Evolutionary conservation across 2,888 invertebrate genomes (phyloP), one percentile per base, ranked within the genome.

Genomic region (Scelioninae gen. 1): DNA sequence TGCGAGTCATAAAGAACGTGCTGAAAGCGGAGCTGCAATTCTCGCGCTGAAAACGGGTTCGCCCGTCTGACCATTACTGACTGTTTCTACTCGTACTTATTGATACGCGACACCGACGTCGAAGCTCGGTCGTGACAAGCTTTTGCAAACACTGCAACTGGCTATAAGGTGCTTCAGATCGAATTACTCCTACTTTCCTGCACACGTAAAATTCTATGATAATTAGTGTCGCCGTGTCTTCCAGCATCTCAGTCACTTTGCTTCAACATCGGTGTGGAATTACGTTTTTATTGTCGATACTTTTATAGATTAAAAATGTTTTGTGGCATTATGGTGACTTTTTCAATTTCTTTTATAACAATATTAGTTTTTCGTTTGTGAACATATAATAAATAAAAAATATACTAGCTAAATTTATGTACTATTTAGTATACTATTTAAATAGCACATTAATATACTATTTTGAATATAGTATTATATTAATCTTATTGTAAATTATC

Each of bases 1-100:
- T 84, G 85, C 82, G 66, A 72, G 84, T 84, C 82, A 83, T 83
- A 83, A 85, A 81, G 79, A 85, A 82, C 72, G 55, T 74, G 75
- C 82, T 47, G 81, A 80, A 83, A 77, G 80, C 62, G 56, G 78
- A 69, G 75, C 68, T 29, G 71, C 76, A 71, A 58, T 82, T 76
- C 83, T 82, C 56, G 71, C 49, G 56, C 45, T 63, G 74, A 31
- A 82, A 78, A 74, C 77, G 72, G 66, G 71, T 71, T 72, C 65
- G 65, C 53, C 78, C 82, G 82, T 69, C 82, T 83, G 82, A 83
- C 82, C 82, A 83, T 83, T 83, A 75, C 82, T 29, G 43, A 58
- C 78, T 75, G 29, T 58, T 78, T 82, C 82, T 72, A 82, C 82
- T 82, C 72, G 63, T 51, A 72, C 69, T 74, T 78, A 82, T 82